Evolutionary conservation across 2,113 vertebrate genomes (phyloP).

Genomic region (Dicerorhinus sumatrensis): DNA sequence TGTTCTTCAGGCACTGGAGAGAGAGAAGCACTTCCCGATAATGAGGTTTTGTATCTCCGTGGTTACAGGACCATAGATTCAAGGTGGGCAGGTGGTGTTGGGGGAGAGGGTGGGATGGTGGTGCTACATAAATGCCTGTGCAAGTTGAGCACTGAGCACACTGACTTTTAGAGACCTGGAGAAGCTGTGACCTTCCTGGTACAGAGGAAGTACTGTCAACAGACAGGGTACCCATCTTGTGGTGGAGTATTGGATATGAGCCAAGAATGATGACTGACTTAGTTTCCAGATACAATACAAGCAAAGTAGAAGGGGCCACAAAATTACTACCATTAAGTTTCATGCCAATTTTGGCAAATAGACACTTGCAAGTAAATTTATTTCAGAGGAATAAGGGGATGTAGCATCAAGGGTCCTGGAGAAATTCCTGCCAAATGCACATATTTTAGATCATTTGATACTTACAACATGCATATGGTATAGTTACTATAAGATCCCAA

Average conservation of each 20-base stretch:
- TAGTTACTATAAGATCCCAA: neutral
- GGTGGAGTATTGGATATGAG: neutral
- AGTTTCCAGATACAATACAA: neutral
- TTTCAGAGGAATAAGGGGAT: neutral
- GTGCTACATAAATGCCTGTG: neutral
- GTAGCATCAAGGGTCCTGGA: neutral
- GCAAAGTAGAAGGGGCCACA: neutral
- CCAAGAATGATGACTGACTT: neutral
- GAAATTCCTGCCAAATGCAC: neutral
- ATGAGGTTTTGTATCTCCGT: neutral
- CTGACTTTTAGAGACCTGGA: neutral
- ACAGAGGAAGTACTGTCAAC: rapidly evolving
- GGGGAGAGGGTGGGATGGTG: too few relatives aligned
- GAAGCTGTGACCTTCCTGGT: neutral
- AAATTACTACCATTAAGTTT: neutral
- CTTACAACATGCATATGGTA: neutral
- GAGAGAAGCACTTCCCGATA: neutral
- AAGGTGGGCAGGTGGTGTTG: neutral
- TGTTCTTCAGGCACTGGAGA: neutral
- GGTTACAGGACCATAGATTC: neutral
- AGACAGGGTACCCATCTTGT: neutral
- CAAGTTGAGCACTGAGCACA: neutral
- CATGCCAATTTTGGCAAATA: neutral
- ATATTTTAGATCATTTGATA: neutral
- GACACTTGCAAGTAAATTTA: neutral